phyloP scores from a whole-genome alignment of 2,113 vertebrate species.

The Zosterops japonicus region DNA sequence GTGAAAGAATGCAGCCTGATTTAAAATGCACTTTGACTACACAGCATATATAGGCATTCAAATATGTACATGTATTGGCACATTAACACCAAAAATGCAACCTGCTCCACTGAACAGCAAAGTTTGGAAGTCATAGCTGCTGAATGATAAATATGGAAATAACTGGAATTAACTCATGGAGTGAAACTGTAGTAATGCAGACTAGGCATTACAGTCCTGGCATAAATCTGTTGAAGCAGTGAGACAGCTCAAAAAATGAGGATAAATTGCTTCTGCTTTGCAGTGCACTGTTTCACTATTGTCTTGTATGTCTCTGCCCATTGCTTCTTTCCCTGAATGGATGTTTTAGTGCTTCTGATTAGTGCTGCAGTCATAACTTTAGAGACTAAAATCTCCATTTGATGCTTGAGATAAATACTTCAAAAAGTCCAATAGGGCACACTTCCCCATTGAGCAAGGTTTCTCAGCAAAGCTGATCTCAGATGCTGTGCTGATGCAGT shows the following conservation, averaged over 20 bases:
- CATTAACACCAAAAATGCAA: neutral
- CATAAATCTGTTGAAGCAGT: neutral
- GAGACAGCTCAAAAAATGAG: neutral
- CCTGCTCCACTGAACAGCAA: neutral
- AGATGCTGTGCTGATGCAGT: neutral
- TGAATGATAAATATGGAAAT: conserved; percentile 24
- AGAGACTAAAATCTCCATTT: neutral
- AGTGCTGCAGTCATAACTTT: neutral
- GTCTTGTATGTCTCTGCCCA: neutral
- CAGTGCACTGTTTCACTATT: neutral
- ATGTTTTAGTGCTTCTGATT: neutral
- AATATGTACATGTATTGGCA: neutral
- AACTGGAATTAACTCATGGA: conserved; percentile 15
- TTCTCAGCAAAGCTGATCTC: neutral
- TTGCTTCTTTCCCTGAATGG: neutral
- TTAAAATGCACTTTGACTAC: neutral
- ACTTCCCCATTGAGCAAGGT: rapidly evolving
- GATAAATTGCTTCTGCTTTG: conserved; percentile 6
- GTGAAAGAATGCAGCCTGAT: neutral
- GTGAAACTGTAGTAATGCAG: neutral
- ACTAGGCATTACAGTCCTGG: neutral
- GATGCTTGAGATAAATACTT: neutral
- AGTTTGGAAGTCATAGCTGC: neutral
- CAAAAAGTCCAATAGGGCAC: neutral
- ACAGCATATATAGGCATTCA: neutral